A percentile compares a stretch with the other conserved stretches of the same genome.
Evolutionary conservation across 2,888 invertebrate genomes (phyloP).

Genomic region (Conistra vaccinii): DNA sequence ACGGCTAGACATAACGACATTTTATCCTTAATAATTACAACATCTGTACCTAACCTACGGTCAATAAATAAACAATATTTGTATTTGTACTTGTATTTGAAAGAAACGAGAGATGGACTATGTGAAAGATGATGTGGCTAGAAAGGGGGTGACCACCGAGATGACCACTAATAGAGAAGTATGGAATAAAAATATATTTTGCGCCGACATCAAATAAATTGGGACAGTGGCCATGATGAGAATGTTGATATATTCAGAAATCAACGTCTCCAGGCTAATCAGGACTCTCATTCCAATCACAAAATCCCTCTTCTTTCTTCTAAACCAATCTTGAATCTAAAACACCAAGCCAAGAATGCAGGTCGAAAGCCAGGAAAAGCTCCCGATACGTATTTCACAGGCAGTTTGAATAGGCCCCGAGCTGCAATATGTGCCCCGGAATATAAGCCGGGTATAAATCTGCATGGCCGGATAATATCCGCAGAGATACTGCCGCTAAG

Average conservation of each 20-base stretch:
- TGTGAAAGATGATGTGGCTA: too few species aligned
- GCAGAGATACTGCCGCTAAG: conserved; percentile 58
- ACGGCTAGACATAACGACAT: too few species aligned
- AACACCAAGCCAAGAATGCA: conserved; percentile 52
- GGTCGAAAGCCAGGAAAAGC: conserved; percentile 44
- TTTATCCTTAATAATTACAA: too few species aligned
- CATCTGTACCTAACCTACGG: too few species aligned
- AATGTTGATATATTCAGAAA: neutral
- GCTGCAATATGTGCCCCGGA: conserved; percentile 63
- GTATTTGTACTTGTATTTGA: too few species aligned
- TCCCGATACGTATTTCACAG: conserved; percentile 60
- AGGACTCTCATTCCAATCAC: neutral
- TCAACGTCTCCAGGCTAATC: neutral
- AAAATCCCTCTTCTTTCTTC: neutral
- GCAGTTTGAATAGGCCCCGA: conserved; percentile 57
- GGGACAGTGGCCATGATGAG: neutral
- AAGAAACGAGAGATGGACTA: too few species aligned
- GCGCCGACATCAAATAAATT: neutral
- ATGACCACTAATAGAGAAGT: too few species aligned
- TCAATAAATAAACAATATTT: too few species aligned
- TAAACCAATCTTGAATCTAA: conserved; percentile 27
- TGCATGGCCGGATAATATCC: conserved; percentile 65
- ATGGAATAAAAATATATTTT: neutral
- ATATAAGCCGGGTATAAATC: conserved; percentile 67
- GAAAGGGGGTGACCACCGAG: too few species aligned